phyloP scores from a whole-genome alignment of 2,888 invertebrate species.

The Tanytarsus gracilentus region DNA sequence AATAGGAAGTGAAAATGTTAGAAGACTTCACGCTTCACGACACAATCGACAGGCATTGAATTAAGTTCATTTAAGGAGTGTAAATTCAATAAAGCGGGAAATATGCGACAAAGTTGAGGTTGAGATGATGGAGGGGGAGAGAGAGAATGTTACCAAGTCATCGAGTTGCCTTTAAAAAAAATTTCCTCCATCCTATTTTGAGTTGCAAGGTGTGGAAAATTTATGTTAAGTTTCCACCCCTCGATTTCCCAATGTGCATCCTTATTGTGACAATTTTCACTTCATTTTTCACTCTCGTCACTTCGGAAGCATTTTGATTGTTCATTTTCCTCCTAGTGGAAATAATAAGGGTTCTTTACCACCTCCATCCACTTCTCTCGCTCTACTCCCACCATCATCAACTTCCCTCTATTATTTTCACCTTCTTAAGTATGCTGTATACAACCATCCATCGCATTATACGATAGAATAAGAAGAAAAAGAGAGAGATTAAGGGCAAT shows the following conservation, averaged over 20 bases:
- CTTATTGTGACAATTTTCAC: slow-evolving; percentile 25
- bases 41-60: background rate
- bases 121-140: background rate
- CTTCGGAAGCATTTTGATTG: slow-evolving; percentile 12
- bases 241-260: background rate
- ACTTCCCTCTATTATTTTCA: background rate
- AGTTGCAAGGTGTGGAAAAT: background rate
- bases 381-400: background rate
- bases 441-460: background rate
- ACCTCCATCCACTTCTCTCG: background rate
- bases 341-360: slow-evolving; percentile 20
- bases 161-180: slow-evolving; percentile 10
- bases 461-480: background rate
- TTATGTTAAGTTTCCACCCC: background rate
- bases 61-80: slow-evolving; percentile 22
- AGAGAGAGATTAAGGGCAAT: background rate
- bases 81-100: slow-evolving; percentile 26
- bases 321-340: slow-evolving; percentile 13
- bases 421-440: slow-evolving; percentile 25
- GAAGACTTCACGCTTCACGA: slow-evolving; percentile 7
- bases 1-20: background rate
- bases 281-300: slow-evolving; percentile 2
- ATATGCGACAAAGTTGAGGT: slow-evolving; percentile 7
- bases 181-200: too few relatives aligned
- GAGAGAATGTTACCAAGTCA: slow-evolving; percentile 19